A percentile compares a stretch with the other conserved stretches of the same genome.
phyloP scores from a whole-genome alignment of 2,888 invertebrate species.

The Pharmacophagus antenor region DNA sequence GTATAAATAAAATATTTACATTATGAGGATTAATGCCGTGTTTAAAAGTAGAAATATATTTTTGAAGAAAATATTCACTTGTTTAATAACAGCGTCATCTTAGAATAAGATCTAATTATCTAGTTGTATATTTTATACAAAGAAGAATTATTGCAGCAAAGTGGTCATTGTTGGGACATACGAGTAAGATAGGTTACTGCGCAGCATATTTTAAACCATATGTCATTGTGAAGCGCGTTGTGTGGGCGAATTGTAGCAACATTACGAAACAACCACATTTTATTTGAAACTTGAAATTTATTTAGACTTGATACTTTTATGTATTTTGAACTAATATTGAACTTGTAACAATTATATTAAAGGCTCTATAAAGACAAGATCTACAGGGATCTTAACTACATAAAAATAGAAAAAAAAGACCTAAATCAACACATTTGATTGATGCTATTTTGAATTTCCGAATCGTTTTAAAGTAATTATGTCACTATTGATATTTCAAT shows the following conservation, averaged over 20 bases:
- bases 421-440: no score
- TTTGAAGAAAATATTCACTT: not conserved
- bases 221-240: conserved; percentile 53
- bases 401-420: no score
- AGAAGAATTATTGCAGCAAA: conserved; percentile 48
- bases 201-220: conserved; percentile 50
- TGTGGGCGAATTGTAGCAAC: conserved; percentile 57
- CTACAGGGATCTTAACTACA: no score
- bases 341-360: no score
- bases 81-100: not conserved
- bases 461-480: no score
- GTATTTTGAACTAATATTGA: no score
- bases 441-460: no score
- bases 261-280: conserved; percentile 36
- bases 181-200: conserved; percentile 59
- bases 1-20: no score
- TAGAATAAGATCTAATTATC: not conserved
- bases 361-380: no score
- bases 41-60: no score
- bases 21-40: no score
- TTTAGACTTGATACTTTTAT: not conserved
- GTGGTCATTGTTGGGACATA: conserved; percentile 64
- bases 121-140: not conserved
- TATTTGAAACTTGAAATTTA: conserved; percentile 2
- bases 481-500: no score